phyloP scores from a whole-genome alignment of 1,140 invertebrate species.

The Atta texana region DNA sequence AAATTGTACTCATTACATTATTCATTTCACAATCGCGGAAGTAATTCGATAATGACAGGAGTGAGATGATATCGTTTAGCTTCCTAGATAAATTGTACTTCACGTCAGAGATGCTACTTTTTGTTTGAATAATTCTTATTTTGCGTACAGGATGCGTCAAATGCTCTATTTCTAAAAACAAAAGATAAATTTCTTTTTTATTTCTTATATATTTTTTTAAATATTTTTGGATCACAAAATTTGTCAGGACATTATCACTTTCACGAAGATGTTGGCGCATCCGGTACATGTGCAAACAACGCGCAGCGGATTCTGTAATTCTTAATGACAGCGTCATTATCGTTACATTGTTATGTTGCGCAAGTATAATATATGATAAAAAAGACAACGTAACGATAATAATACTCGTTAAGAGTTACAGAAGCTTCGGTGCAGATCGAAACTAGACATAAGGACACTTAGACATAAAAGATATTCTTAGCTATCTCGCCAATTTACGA shows the following conservation, averaged over 20 bases:
- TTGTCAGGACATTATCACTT: not conserved
- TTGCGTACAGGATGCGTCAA: slow-evolving; percentile 15
- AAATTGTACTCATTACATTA: not conserved
- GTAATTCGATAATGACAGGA: not conserved
- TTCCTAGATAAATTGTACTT: slow-evolving; percentile 24
- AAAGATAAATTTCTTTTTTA: not conserved
- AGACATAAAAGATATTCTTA: slow-evolving; percentile 75
- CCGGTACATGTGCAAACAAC: slow-evolving; percentile 14
- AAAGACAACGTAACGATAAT: too few relatives aligned
- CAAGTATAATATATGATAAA: too few relatives aligned
- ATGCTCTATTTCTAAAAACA: not conserved
- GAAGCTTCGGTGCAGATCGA: slow-evolving; percentile 57
- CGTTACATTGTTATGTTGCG: too few relatives aligned
- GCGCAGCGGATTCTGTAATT: not conserved
- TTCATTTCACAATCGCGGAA: not conserved
- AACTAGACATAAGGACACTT: slow-evolving; percentile 70
- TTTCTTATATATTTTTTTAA: slow-evolving; percentile 22
- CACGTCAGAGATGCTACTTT: slow-evolving; percentile 11
- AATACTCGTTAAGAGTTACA: too few relatives aligned
- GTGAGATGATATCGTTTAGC: slow-evolving; percentile 2
- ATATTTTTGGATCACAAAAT: slow-evolving; percentile 24
- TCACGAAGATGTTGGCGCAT: slow-evolving; percentile 11
- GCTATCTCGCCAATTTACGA: slow-evolving; percentile 81
- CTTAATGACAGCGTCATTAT: too few relatives aligned
- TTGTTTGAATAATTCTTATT: slow-evolving; percentile 17